These are phyloP conservation scores for Harpalus rufipes DNA, from an alignment of 2,888 invertebrate genomes.

Conservation along the genomic window DNA sequence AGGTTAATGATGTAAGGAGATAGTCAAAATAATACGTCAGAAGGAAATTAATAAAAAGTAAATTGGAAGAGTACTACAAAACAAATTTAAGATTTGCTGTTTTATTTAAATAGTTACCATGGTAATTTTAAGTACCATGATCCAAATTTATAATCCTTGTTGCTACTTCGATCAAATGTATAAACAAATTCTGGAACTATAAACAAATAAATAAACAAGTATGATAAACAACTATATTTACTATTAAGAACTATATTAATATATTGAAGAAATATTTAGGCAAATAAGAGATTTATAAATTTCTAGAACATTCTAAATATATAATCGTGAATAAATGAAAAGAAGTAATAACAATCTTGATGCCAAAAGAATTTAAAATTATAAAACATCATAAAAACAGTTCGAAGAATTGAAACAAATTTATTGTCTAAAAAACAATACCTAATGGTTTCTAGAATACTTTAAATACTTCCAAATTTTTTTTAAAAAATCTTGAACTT, in stretches of 20 bases:
- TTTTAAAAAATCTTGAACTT: neutral
- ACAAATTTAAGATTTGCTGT: too few species aligned
- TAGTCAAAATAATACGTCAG: too few species aligned
- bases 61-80: too few species aligned
- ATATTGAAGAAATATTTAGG: neutral
- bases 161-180: too few species aligned
- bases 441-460: neutral
- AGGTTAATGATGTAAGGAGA: too few species aligned
- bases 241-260: neutral
- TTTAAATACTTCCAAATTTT: neutral
- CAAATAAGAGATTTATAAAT: neutral
- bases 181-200: too few species aligned
- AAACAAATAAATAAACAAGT: too few species aligned
- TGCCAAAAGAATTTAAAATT: constrained; percentile 56
- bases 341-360: constrained; percentile 57
- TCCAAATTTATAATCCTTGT: too few species aligned
- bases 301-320: constrained; percentile 7
- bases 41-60: too few species aligned
- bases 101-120: too few species aligned
- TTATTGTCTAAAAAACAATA: neutral
- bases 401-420: constrained; percentile 60
- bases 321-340: constrained; percentile 20
- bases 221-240: constrained; percentile 41
- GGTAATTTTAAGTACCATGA: too few species aligned
- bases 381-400: constrained; percentile 47